Evolutionary conservation across 2,888 invertebrate species (phyloP).

Genomic region (Stramonita haemastoma): DNA sequence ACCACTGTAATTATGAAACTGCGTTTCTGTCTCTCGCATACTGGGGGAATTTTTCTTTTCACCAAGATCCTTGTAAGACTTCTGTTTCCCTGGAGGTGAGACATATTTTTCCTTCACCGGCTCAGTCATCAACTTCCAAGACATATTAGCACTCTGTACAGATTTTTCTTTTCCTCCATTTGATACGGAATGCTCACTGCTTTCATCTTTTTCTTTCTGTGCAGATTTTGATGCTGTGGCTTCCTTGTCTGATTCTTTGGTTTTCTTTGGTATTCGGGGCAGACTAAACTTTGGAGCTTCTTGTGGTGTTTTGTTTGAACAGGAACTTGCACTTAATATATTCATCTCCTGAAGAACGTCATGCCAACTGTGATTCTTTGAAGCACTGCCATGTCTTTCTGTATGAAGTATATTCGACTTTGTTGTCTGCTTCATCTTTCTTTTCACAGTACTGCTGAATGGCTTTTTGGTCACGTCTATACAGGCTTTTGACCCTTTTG

Average conservation of each 20-base stretch:
- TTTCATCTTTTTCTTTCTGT: background rate
- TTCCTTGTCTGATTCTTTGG: background rate
- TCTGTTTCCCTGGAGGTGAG: background rate
- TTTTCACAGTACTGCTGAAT: background rate
- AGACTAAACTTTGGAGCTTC: background rate
- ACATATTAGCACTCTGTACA: background rate
- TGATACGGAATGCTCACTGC: background rate
- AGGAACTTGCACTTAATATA: constrained; percentile 2
- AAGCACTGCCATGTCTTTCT: background rate
- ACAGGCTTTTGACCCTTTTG: background rate
- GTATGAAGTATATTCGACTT: background rate
- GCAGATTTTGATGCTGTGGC: background rate
- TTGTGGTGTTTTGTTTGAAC: constrained; percentile 7
- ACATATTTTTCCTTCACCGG: background rate
- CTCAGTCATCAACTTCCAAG: background rate
- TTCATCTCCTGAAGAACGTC: constrained; percentile 27
- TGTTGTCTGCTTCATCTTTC: background rate
- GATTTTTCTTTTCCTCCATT: background rate
- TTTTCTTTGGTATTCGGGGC: constrained; percentile 37
- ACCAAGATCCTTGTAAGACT: background rate
- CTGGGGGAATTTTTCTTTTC: background rate
- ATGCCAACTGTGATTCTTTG: constrained; percentile 27
- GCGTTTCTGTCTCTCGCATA: background rate
- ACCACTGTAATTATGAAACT: background rate
- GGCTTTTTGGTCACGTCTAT: background rate